Conservation (phyloP, 2,113 vertebrate genomes). For the Xenopus tropicalis region DNA sequence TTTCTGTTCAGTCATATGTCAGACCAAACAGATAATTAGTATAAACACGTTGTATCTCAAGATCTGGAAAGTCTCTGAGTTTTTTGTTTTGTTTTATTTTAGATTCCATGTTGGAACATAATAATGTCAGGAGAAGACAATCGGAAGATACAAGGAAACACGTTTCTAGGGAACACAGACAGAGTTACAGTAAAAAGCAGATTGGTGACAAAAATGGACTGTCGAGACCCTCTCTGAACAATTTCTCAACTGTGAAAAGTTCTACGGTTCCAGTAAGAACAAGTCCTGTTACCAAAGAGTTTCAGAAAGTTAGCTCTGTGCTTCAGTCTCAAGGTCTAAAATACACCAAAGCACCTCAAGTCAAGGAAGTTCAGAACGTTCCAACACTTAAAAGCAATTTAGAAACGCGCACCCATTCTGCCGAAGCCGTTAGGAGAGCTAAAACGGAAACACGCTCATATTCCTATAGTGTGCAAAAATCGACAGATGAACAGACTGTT, state of each 20-base stretch:
- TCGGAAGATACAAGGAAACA: not conserved
- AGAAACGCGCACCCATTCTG: rapidly evolving
- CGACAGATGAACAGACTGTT: rapidly evolving
- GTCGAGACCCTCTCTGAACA: rapidly evolving
- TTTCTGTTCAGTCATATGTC: too few relatives aligned
- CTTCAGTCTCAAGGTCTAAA: not conserved
- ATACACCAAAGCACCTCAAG: rapidly evolving
- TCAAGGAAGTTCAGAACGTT: not conserved
- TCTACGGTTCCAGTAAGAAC: not conserved
- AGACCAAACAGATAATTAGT: too few relatives aligned
- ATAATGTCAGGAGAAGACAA: not conserved
- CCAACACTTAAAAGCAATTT: not conserved
- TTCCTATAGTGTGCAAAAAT: not conserved
- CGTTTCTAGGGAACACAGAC: constrained; percentile 30
- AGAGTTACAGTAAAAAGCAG: constrained; percentile 10
- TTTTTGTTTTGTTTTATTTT: not conserved
- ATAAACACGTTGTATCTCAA: too few relatives aligned
- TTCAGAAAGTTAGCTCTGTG: constrained; percentile 40
- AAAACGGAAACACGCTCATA: not conserved
- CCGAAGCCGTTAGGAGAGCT: not conserved
- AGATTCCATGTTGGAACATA: constrained; percentile 52
- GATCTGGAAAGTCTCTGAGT: not conserved
- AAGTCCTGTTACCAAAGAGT: constrained; percentile 18
- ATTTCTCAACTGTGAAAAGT: not conserved
- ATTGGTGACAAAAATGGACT: constrained; percentile 17